Evolutionary conservation across 2,113 vertebrate genomes (phyloP), one percentile per base, ranked within the genome.

Genomic region (Ardeotis arabs): DNA sequence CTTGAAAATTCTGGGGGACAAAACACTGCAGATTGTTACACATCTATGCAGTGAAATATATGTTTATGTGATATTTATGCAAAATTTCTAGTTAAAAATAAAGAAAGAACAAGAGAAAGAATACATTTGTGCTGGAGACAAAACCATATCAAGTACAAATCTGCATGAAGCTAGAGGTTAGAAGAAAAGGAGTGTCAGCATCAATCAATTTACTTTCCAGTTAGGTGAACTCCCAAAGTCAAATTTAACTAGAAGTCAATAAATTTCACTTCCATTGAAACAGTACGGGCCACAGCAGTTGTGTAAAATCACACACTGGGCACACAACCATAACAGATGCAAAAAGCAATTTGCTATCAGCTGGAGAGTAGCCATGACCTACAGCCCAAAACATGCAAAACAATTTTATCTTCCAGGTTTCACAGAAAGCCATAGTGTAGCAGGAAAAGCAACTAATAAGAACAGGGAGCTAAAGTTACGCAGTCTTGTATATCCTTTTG

Each of bases 331-430:
- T 19, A 90, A 90, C 95, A 96, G 96, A 94, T 93, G 88, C 75
- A 95, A 96, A 94, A 3, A 94, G 85, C 82, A 86, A 69, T 87
- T 94, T 91, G 88, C 67, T 94, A 59, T 73, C 89, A 94, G 95
- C 91, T 96, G 95, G 96, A 94, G 59, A 89, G 63, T 29, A 92
- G 91, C 70, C 81, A 47, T 25, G 55, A 95, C 55, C 89, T 91
- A 66, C 70, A 92, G 72, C 52, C 64, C 41, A 47, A 95, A 95
- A 82, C 19, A 79, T 4, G 55, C 66, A 84, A 84, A 93, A 66
- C n/a, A 55, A 62, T 87, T 89, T 64, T 78, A 69, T 58, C 59
- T 82, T 66, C 89, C 91, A 89, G 89, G 81, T 69, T 96, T 83
- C 81, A 83, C 37, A 63, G 53, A 89, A 89, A 80, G 62, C 37